These are phyloP conservation scores for Andrena camellia DNA, from an alignment of 2,888 invertebrate species.

Conservation along the genomic window DNA sequence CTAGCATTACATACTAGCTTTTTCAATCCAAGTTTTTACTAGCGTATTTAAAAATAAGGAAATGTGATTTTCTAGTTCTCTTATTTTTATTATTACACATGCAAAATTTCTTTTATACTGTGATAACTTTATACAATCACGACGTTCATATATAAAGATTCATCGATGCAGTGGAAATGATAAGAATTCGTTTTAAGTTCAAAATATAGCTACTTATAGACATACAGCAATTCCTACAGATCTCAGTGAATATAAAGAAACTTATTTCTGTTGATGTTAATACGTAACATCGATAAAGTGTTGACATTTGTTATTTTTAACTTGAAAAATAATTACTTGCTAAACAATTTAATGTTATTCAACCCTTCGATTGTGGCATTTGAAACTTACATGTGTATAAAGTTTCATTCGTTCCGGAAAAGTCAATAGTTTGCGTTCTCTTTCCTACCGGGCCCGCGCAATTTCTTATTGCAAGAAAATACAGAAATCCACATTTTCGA, in stretches of 20 bases:
- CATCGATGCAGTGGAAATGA: conserved; percentile 34
- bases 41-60: conserved; percentile 36
- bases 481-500: conserved; percentile 14
- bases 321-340: conserved; percentile 14
- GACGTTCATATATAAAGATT: conserved; percentile 46
- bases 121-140: conserved; percentile 47
- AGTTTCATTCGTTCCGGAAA: conserved; percentile 27
- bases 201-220: conserved; percentile 24
- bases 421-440: background rate
- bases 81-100: conserved; percentile 59
- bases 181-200: conserved; percentile 31
- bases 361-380: conserved; percentile 13
- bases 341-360: conserved; percentile 12
- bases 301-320: conserved; percentile 1
- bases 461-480: conserved; percentile 20
- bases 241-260: conserved; percentile 32
- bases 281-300: conserved; percentile 14
- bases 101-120: conserved; percentile 51
- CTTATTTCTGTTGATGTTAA: conserved; percentile 13
- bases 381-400: conserved; percentile 17
- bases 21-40: conserved; percentile 26
- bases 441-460: conserved; percentile 1
- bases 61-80: conserved; percentile 33
- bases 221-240: conserved; percentile 36
- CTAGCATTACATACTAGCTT: conserved; percentile 12